Conservation (phyloP, 2,113 vertebrate species). For the Daphoenositta chrysoptera region DNA sequence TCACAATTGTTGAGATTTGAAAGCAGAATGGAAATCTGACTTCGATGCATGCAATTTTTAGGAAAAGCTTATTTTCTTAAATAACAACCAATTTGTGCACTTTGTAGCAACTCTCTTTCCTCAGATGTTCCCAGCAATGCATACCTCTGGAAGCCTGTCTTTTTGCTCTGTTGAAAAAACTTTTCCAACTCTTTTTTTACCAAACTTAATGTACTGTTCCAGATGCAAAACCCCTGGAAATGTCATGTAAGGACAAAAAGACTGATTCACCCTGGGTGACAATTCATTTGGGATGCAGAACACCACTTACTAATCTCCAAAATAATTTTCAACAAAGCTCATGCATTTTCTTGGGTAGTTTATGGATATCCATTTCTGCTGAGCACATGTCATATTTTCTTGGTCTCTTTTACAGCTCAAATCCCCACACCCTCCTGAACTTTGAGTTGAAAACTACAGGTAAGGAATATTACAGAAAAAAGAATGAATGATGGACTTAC, state of each 20-base stretch:
- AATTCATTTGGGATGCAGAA: background rate
- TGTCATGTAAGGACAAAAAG: background rate
- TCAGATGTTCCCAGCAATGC: background rate
- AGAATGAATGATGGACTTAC: background rate
- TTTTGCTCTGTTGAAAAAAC: background rate
- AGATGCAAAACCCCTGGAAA: background rate
- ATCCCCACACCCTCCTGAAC: rapidly evolving
- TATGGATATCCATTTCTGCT: background rate
- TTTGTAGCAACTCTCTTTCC: background rate
- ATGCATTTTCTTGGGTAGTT: background rate
- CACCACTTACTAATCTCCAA: background rate
- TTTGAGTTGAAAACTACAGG: background rate
- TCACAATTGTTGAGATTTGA: background rate
- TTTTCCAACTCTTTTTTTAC: background rate
- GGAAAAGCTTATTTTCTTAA: background rate
- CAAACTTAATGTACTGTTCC: background rate
- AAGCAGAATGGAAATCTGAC: background rate
- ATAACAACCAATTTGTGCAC: background rate
- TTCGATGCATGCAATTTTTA: background rate
- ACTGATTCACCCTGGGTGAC: background rate
- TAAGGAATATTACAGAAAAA: background rate
- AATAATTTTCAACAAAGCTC: background rate
- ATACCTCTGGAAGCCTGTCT: background rate
- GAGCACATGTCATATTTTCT: background rate
- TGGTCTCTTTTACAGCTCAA: background rate